Conservation (phyloP, 1,140 invertebrate species). For the Periplaneta americana region DNA sequence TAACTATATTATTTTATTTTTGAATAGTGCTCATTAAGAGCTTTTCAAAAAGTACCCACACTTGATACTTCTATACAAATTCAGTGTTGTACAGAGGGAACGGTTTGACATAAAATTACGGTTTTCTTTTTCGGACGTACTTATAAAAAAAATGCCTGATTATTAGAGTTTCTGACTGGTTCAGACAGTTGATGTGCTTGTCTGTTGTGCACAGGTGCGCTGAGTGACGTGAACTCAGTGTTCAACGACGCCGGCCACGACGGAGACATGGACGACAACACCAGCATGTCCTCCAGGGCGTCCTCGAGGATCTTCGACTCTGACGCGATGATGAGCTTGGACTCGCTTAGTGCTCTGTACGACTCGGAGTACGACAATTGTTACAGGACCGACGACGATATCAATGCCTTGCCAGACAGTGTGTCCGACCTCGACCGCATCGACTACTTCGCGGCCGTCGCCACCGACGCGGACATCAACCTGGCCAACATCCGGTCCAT, state of each 20-base stretch:
- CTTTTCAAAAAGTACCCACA: too few relatives aligned
- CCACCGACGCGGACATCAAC: constrained; percentile 54
- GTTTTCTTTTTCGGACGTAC: too few relatives aligned
- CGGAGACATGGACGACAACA: constrained; percentile 65
- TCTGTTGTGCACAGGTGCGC: constrained; percentile 47
- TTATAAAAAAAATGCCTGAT: background rate
- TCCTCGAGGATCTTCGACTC: constrained; percentile 71
- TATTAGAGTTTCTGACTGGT: background rate
- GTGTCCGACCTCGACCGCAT: constrained; percentile 17
- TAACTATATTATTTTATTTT: too few relatives aligned
- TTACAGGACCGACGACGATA: constrained; percentile 39
- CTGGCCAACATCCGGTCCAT: constrained; percentile 68
- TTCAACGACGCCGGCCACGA: constrained; percentile 56
- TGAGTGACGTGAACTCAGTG: constrained; percentile 81
- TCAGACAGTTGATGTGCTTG: background rate
- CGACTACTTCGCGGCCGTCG: constrained; percentile 14
- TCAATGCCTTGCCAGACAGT: constrained; percentile 8
- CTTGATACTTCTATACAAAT: too few relatives aligned
- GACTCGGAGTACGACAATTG: constrained; percentile 78
- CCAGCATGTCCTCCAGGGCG: constrained; percentile 69
- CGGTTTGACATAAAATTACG: too few relatives aligned
- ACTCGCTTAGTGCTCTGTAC: constrained; percentile 74
- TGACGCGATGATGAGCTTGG: constrained; percentile 66
- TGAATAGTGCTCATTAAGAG: too few relatives aligned
- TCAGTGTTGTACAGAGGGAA: too few relatives aligned